Percentiles rank a stretch among this genome's conserved stretches.
These are phyloP conservation scores for Crotophaga sulcirostris DNA, from an alignment of 2,113 vertebrate genomes.

Conservation along the genomic window DNA sequence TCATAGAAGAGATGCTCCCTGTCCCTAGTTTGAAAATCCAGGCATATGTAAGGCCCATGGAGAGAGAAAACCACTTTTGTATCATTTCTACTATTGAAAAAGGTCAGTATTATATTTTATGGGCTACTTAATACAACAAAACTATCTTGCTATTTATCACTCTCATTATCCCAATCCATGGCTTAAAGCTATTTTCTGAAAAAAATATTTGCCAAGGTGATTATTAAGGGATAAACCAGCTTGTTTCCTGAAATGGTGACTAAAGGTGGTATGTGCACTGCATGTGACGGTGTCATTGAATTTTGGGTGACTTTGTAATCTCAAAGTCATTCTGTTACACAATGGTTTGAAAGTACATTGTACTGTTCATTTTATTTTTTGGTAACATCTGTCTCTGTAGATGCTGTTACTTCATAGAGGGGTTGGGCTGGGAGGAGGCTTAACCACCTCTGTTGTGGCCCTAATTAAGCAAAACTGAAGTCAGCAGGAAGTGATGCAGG, in stretches of 20 bases:
- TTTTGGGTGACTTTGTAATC: background rate
- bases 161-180: background rate
- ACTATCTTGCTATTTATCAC: background rate
- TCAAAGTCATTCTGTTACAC: background rate
- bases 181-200: background rate
- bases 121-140: background rate
- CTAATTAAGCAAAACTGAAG: background rate
- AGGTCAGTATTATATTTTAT: background rate
- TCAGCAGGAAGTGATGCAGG: background rate
- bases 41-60: background rate
- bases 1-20: background rate
- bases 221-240: background rate
- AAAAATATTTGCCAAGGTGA: background rate
- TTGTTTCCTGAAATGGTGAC: background rate
- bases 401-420: background rate
- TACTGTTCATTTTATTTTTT: background rate
- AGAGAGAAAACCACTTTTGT: background rate
- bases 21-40: background rate
- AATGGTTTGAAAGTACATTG: background rate
- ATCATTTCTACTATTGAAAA: background rate
- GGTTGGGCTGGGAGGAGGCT: background rate
- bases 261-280: background rate
- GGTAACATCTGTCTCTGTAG: background rate
- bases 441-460: background rate
- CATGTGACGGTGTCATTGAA: background rate